Evolutionary conservation across 2,888 invertebrate genomes (phyloP).

Genomic region (Tethea ocularis): DNA sequence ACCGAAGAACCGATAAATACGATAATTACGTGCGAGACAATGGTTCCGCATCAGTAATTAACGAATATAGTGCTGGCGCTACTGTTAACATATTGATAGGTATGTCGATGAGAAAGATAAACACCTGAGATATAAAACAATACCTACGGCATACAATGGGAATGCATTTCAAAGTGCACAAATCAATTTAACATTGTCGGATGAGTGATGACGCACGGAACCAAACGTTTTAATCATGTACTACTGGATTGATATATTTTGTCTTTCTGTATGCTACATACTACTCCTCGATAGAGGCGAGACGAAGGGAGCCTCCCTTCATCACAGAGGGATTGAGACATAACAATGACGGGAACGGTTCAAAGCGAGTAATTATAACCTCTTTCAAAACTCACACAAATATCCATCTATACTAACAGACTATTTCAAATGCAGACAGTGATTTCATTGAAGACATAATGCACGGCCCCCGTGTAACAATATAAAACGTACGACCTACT

Average conservation of each 20-base stretch:
- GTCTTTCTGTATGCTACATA: no score
- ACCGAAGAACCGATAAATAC: slow-evolving; percentile 45
- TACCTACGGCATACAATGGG: slow-evolving; percentile 17
- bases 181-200: not conserved
- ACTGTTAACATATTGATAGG: slow-evolving; percentile 24
- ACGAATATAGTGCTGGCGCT: slow-evolving; percentile 26
- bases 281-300: not conserved
- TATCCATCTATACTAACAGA: not conserved
- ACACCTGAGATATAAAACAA: slow-evolving; percentile 31
- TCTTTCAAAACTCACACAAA: not conserved
- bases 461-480: slow-evolving; percentile 23
- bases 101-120: slow-evolving; percentile 35
- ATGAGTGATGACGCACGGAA: not conserved
- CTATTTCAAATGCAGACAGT: not conserved
- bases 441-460: slow-evolving; percentile 23
- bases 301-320: not conserved
- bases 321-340: not conserved
- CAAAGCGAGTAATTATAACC: not conserved
- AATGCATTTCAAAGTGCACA: not conserved
- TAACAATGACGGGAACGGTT: not conserved
- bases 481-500: slow-evolving; percentile 16
- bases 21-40: slow-evolving; percentile 55
- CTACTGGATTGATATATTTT: no score
- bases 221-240: no score
- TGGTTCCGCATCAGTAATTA: slow-evolving; percentile 53